Conservation (phyloP, 1,140 invertebrate genomes). For the Pseudobourletiella spinata region DNA sequence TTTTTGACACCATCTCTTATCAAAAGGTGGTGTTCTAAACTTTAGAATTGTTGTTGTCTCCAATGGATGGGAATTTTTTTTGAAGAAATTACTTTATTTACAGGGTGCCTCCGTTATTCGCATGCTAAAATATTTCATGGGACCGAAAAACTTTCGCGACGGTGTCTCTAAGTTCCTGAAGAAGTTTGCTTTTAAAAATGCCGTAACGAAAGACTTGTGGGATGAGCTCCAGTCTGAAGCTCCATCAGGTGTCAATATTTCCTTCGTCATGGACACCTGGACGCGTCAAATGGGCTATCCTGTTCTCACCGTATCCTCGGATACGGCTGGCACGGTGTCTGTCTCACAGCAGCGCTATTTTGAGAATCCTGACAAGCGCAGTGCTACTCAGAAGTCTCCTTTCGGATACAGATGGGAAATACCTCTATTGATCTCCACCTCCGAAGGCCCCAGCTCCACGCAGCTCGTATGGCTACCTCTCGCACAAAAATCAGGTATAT, state of each 20-base stretch:
- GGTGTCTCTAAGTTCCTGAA: slow-evolving; percentile 66
- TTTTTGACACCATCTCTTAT: slow-evolving; percentile 89
- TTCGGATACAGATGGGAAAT: slow-evolving; percentile 31
- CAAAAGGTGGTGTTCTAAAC: slow-evolving; percentile 64
- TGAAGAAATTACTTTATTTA: slow-evolving; percentile 20
- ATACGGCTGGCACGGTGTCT: slow-evolving; percentile 45
- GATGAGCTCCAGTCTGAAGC: slow-evolving; percentile 48
- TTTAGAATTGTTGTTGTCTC: too few relatives aligned
- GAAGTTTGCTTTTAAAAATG: slow-evolving; percentile 60
- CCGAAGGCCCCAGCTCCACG: neutral
- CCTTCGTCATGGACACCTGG: slow-evolving; percentile 82
- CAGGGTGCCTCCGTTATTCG: slow-evolving; percentile 77
- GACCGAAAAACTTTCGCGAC: slow-evolving; percentile 58
- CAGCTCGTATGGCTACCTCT: slow-evolving; percentile 8
- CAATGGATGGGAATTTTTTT: too few relatives aligned
- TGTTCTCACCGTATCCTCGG: slow-evolving; percentile 54
- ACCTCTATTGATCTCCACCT: slow-evolving; percentile 14
- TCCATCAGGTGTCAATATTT: slow-evolving; percentile 45
- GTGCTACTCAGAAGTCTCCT: slow-evolving; percentile 1
- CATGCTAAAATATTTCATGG: slow-evolving; percentile 81
- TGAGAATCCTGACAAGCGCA: slow-evolving; percentile 43
- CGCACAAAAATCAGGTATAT: slow-evolving; percentile 9
- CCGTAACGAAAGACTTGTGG: slow-evolving; percentile 70
- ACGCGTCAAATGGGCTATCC: slow-evolving; percentile 87
- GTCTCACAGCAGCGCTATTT: slow-evolving; percentile 67